A percentile compares a stretch with the other conserved stretches of the same genome.
These are phyloP conservation scores for Falco punctatus DNA, from an alignment of 2,113 vertebrate species.

Conservation along the genomic window DNA sequence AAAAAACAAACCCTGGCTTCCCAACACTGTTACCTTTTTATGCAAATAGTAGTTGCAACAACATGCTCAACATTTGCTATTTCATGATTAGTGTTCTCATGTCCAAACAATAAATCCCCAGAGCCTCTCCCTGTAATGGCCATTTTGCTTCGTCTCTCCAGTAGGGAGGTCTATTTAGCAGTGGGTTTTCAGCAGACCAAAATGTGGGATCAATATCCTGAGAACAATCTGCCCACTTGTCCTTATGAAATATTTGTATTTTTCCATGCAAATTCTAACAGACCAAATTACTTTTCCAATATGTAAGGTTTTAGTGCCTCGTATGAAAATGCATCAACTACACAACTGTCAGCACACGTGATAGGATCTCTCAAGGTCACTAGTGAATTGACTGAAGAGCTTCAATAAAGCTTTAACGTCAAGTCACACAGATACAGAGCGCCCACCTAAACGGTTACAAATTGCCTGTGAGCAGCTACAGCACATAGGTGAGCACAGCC, in stretches of 20 bases:
- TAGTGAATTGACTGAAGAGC: background rate
- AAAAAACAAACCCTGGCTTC: background rate
- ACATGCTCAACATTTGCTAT: slow-evolving; percentile 17
- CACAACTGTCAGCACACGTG: background rate
- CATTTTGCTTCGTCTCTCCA: slow-evolving; percentile 27
- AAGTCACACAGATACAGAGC: background rate
- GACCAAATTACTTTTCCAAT: slow-evolving; percentile 49
- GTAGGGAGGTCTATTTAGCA: slow-evolving; percentile 47
- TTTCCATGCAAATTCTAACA: slow-evolving; percentile 40
- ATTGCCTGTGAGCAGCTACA: background rate
- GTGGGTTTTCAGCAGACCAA: slow-evolving; percentile 29
- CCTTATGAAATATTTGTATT: slow-evolving; percentile 60
- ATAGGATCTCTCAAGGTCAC: slow-evolving; percentile 36
- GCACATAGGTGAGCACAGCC: background rate
- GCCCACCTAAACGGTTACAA: background rate
- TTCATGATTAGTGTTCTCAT: slow-evolving; percentile 29
- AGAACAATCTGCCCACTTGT: slow-evolving; percentile 30
- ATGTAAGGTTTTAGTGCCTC: background rate
- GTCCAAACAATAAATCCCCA: slow-evolving; percentile 38
- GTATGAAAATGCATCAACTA: background rate
- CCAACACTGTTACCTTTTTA: background rate
- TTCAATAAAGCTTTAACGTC: background rate
- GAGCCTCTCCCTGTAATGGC: background rate
- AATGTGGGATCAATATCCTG: slow-evolving; percentile 50
- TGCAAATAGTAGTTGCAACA: background rate